Evolutionary conservation across 2,797 vertebrate species (phyloP).

Genomic region (Parauchenoglanis punctatus): DNA sequence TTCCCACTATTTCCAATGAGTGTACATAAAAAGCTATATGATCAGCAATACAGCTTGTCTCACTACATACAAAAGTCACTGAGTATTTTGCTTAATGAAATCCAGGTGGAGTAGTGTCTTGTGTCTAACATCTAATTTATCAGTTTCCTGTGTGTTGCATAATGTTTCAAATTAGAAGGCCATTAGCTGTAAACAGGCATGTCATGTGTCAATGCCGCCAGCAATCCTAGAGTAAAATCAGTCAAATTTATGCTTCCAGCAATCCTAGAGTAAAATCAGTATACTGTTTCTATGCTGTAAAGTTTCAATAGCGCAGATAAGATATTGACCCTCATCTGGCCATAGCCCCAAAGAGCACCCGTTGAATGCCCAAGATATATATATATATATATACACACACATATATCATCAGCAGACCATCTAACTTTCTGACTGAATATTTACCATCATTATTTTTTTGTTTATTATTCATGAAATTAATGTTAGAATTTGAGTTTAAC

Average conservation of each 20-base stretch:
- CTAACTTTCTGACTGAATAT: neutral
- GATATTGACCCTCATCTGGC: neutral
- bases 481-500: constrained; percentile 9
- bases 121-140: neutral
- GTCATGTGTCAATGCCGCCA: constrained; percentile 7
- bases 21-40: neutral
- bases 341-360: neutral
- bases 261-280: neutral
- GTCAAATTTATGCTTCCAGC: too few relatives aligned
- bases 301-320: neutral
- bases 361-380: neutral
- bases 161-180: neutral
- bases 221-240: neutral
- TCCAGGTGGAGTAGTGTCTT: neutral
- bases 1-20: neutral
- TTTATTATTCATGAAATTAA: neutral
- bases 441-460: neutral
- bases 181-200: neutral
- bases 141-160: constrained; percentile 4
- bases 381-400: too few relatives aligned
- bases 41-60: neutral
- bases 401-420: neutral
- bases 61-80: neutral
- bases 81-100: neutral
- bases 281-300: neutral